These are phyloP conservation scores for Megatriorchis doriae DNA, from an alignment of 2,113 vertebrate genomes.

Conservation along the genomic window DNA sequence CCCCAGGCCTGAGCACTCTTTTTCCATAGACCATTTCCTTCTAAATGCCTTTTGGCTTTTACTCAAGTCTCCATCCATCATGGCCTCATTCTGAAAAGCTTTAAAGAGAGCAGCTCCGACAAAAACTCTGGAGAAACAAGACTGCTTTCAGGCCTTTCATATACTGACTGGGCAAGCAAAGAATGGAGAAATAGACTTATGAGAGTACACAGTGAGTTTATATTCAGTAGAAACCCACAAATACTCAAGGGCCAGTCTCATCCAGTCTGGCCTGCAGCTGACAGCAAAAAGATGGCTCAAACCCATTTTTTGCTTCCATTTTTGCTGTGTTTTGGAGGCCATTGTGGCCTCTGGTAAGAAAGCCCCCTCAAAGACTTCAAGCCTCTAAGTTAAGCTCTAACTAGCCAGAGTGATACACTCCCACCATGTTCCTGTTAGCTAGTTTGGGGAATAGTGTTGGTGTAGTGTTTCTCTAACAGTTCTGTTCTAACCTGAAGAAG, in stretches of 20 bases:
- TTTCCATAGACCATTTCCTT: background rate
- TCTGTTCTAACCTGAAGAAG: background rate
- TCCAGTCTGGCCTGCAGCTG: background rate
- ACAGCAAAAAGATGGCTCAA: background rate
- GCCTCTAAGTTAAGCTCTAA: background rate
- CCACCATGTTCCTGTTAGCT: background rate
- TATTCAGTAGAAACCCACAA: background rate
- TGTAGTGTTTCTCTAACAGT: background rate
- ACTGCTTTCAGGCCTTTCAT: background rate
- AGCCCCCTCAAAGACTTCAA: background rate
- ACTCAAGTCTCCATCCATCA: background rate
- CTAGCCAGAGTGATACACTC: background rate
- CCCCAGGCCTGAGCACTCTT: background rate
- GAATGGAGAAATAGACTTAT: background rate
- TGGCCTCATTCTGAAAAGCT: background rate
- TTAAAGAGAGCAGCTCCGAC: background rate
- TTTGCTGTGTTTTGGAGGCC: background rate
- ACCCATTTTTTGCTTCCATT: background rate
- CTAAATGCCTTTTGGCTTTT: constrained; percentile 25
- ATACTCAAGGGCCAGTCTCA: background rate
- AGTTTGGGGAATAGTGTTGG: background rate
- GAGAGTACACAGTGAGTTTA: background rate
- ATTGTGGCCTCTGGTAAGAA: background rate
- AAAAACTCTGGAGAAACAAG: background rate
- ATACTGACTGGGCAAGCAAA: background rate